Conservation (phyloP, 2,797 vertebrate genomes). For the Diplodus sargus region DNA sequence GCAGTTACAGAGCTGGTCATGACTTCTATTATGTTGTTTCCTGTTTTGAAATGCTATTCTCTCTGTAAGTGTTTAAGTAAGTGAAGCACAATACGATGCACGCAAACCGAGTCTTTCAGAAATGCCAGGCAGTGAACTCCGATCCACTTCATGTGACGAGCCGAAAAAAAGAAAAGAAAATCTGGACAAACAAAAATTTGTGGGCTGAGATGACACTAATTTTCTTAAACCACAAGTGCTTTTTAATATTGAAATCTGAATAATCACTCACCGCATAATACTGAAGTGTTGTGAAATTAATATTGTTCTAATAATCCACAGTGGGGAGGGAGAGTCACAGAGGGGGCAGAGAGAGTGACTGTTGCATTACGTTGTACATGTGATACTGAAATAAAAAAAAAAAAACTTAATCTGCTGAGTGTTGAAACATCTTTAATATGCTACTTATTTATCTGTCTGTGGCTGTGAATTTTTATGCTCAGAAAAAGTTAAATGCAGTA, state of each 20-base stretch:
- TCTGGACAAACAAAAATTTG: slow-evolving; percentile 33
- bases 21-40: slow-evolving; percentile 60
- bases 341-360: slow-evolving; percentile 42
- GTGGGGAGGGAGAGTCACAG: slow-evolving; percentile 35
- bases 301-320: slow-evolving; percentile 63
- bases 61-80: slow-evolving; percentile 61
- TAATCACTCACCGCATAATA: slow-evolving; percentile 68
- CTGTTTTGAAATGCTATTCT: slow-evolving; percentile 66
- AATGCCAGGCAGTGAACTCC: slow-evolving; percentile 55
- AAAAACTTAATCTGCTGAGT: slow-evolving; percentile 57
- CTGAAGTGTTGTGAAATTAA: slow-evolving; percentile 72
- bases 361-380: slow-evolving; percentile 70
- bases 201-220: slow-evolving; percentile 61
- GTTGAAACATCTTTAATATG: slow-evolving; percentile 55
- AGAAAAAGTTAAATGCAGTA: slow-evolving; percentile 6
- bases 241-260: slow-evolving; percentile 70
- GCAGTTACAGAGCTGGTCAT: slow-evolving; percentile 26
- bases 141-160: slow-evolving; percentile 42
- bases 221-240: slow-evolving; percentile 82
- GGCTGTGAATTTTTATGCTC: not conserved
- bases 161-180: slow-evolving; percentile 39
- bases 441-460: too few relatives aligned
- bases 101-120: slow-evolving; percentile 53
- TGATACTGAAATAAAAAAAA: slow-evolving; percentile 73
- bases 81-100: slow-evolving; percentile 76